Evolutionary conservation across 2,113 vertebrate genomes (phyloP), one percentile per base, ranked within the genome.

Genomic region (Phrynosoma platyrhinos): DNA sequence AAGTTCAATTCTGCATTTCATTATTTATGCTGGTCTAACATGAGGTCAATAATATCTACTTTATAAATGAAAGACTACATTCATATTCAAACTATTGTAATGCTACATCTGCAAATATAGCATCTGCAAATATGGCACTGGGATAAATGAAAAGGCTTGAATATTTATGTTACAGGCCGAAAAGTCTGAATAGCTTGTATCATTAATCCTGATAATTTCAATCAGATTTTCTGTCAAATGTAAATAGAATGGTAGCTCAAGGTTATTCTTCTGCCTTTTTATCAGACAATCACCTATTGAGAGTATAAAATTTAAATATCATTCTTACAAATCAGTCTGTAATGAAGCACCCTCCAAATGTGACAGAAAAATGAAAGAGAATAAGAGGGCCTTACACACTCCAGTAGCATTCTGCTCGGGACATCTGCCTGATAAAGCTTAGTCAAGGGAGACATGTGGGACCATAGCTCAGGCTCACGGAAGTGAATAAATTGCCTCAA

Each of bases 251-350:
- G 76, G 8, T 18, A 64, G 85, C 30, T 4, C 79, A 81, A 42
- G 8, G 42, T 30, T 8, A 88, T 78, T 79, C 30, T 78, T 79
- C 3, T 87, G 1, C 0, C 0, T 83, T 40, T 42, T 89, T 87
- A 88, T 69, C 40, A 42, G 16, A 2, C 64, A 58, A 75, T 62
- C 32, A 79, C 80, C 36, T 64, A 2, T 23, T 89, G 58, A 3
- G 71, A 91, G 32, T 53, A 10, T 10, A 91, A 92, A 82, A 82
- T 71, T 30, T 82, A 75, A 91, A 89, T 4, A 1, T 0, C 91
- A 2, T n/a, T 85, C 71, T 82, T 87, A 84, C 87, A 84, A 77
- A 36, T 80, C 52, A 78, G 80, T 82, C 88, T 85, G 77, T 88
- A 87, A 32, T 0, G 0, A 10, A 0, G 69, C 32, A 92, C 20